Evolutionary conservation across 2,113 vertebrate species (phyloP).

Genomic region (Toxotes chatareus): DNA sequence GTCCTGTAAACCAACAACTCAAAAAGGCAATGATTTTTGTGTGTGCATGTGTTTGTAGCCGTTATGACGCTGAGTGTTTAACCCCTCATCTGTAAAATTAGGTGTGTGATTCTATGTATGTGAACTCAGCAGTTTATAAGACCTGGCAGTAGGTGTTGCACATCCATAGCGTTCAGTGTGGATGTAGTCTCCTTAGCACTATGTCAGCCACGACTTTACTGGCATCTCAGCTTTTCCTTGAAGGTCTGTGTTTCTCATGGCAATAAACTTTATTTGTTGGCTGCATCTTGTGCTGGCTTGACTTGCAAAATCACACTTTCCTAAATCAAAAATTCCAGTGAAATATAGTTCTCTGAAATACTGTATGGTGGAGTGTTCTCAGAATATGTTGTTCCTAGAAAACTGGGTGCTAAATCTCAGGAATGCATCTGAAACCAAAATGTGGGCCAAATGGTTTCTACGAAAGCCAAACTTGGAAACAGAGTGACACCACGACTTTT

Average conservation of each 20-base stretch:
- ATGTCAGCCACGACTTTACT: slow-evolving; percentile 52
- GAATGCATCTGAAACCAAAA: slow-evolving; percentile 65
- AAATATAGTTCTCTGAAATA: slow-evolving; percentile 72
- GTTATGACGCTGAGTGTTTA: slow-evolving; percentile 64
- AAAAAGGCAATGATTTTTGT: slow-evolving; percentile 67
- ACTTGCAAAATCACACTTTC: slow-evolving; percentile 68
- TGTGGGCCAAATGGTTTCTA: slow-evolving; percentile 65
- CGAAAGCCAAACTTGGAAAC: slow-evolving; percentile 58
- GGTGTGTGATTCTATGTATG: slow-evolving; percentile 45
- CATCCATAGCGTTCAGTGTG: slow-evolving; percentile 32
- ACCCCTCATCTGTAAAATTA: slow-evolving; percentile 66
- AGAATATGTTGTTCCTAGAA: slow-evolving; percentile 76
- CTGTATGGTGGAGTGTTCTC: slow-evolving; percentile 54
- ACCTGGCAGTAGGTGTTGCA: slow-evolving; percentile 46
- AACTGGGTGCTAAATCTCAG: slow-evolving; percentile 65
- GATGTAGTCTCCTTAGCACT: slow-evolving; percentile 42
- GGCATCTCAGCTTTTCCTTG: slow-evolving; percentile 57
- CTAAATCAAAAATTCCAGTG: slow-evolving; percentile 57
- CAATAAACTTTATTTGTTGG: slow-evolving; percentile 70
- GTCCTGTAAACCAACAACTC: slow-evolving; percentile 75
- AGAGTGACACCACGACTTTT: slow-evolving; percentile 30
- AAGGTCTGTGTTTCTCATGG: slow-evolving; percentile 63
- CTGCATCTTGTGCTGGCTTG: slow-evolving; percentile 41
- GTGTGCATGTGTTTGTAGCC: slow-evolving; percentile 36
- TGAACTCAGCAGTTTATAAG: slow-evolving; percentile 43